phyloP scores from a whole-genome alignment of 2,888 invertebrate species.

The Tethea ocularis region DNA sequence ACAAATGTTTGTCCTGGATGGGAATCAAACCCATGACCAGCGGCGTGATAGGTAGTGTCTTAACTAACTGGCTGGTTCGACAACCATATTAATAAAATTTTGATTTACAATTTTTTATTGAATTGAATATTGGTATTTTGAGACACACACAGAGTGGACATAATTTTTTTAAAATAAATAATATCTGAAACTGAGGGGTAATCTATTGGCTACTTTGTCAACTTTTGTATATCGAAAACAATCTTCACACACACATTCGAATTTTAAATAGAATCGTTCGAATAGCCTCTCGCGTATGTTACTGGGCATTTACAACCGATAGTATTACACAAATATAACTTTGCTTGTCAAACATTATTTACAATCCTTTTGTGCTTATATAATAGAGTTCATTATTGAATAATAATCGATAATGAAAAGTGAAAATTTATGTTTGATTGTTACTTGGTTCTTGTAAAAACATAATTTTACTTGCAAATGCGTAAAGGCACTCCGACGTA shows the following conservation, averaged over 20 bases:
- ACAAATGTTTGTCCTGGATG: too few relatives aligned
- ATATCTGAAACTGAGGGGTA: too few relatives aligned
- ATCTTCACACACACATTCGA: slow-evolving; percentile 22
- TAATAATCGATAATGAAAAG: not conserved
- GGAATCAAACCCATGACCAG: too few relatives aligned
- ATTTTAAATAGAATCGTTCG: slow-evolving; percentile 36
- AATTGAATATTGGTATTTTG: too few relatives aligned
- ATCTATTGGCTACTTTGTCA: not conserved
- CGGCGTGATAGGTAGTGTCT: too few relatives aligned
- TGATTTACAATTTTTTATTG: too few relatives aligned
- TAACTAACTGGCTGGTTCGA: too few relatives aligned
- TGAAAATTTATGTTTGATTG: slow-evolving; percentile 23
- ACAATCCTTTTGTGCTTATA: not conserved
- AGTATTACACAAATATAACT: slow-evolving; percentile 17
- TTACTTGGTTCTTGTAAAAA: slow-evolving; percentile 36
- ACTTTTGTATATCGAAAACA: not conserved
- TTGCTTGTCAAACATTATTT: not conserved
- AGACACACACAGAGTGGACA: too few relatives aligned
- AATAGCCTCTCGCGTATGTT: slow-evolving; percentile 31
- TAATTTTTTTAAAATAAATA: too few relatives aligned
- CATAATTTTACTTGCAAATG: slow-evolving; percentile 59
- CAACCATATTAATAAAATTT: too few relatives aligned
- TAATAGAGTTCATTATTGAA: slow-evolving; percentile 19
- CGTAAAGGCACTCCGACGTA: slow-evolving; percentile 38
- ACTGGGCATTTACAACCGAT: slow-evolving; percentile 39